These are phyloP conservation scores for Nerophis ophidion DNA, from an alignment of 2,113 vertebrate genomes.

Conservation along the genomic window DNA sequence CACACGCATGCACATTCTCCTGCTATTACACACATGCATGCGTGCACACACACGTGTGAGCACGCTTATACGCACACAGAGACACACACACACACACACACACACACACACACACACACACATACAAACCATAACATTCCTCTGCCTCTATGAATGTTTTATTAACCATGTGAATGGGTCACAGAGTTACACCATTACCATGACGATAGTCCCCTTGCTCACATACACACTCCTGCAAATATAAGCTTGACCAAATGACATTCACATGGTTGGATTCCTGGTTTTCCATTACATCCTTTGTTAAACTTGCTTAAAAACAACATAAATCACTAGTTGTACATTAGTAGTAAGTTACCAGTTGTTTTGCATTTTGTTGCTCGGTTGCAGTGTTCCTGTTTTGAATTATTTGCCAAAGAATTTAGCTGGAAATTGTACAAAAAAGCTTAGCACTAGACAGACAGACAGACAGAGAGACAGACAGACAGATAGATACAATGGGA, in stretches of 20 bases:
- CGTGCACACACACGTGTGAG: conserved; percentile 11
- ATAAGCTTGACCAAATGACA: conserved; percentile 33
- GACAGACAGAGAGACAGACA: no score
- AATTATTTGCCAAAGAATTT: conserved; percentile 1
- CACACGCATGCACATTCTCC: conserved; percentile 26
- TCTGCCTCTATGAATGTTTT: conserved; percentile 76
- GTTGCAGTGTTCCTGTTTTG: conserved; percentile 34
- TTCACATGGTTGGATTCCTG: conserved; percentile 36
- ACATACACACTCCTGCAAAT: conserved; percentile 34
- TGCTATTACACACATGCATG: conserved; percentile 16
- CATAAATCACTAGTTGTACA: neutral
- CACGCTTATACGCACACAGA: conserved; percentile 26
- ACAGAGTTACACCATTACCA: conserved; percentile 63
- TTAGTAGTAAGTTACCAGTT: conserved; percentile 11
- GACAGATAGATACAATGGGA: no score
- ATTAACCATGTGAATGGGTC: conserved; percentile 77
- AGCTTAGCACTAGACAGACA: neutral
- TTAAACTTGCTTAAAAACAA: conserved; percentile 9
- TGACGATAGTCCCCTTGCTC: conserved; percentile 59
- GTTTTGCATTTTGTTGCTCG: conserved; percentile 25
- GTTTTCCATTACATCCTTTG: conserved; percentile 27
- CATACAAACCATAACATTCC: conserved; percentile 74
- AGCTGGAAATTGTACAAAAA: neutral
- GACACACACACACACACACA: conserved; percentile 38
- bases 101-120: conserved; percentile 41